Conservation (phyloP, 2,888 invertebrate species). For the Lasioglossum morio region DNA sequence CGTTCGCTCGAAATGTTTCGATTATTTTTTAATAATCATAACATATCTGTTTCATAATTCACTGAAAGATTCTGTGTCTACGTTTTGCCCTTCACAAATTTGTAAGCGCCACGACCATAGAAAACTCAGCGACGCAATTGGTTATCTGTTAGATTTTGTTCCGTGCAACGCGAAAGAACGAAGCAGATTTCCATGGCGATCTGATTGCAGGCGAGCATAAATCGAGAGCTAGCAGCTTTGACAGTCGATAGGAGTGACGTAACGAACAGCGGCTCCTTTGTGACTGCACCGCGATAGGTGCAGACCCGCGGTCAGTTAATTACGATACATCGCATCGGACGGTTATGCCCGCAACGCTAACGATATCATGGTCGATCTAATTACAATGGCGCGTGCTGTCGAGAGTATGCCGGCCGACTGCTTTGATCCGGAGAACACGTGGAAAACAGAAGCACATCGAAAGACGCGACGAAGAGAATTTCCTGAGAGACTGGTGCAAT, state of each 20-base stretch:
- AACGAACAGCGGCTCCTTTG: constrained; percentile 17
- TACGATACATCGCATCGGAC: constrained; percentile 7
- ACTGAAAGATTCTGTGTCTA: too few relatives aligned
- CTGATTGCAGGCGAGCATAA: background rate
- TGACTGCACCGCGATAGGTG: background rate
- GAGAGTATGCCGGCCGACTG: background rate
- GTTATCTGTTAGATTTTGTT: background rate
- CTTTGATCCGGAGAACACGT: background rate
- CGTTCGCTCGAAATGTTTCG: too few relatives aligned
- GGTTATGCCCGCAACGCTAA: constrained; percentile 32
- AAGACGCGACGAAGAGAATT: constrained; percentile 16
- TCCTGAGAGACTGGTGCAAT: background rate
- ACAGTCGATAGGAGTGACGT: background rate
- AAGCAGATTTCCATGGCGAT: background rate
- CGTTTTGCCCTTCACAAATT: too few relatives aligned
- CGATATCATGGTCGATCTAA: constrained; percentile 42
- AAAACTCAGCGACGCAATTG: too few relatives aligned
- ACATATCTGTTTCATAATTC: too few relatives aligned
- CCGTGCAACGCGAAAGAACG: background rate
- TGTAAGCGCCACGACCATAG: too few relatives aligned
- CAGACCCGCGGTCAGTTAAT: constrained; percentile 18
- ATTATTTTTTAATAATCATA: background rate
- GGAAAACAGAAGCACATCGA: background rate
- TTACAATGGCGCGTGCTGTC: constrained; percentile 18
- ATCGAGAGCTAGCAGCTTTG: constrained; percentile 10